A percentile compares a stretch with the other conserved stretches of the same genome.
Conservation (phyloP, 2,113 vertebrate genomes). For the Mustela lutreola region DNA sequence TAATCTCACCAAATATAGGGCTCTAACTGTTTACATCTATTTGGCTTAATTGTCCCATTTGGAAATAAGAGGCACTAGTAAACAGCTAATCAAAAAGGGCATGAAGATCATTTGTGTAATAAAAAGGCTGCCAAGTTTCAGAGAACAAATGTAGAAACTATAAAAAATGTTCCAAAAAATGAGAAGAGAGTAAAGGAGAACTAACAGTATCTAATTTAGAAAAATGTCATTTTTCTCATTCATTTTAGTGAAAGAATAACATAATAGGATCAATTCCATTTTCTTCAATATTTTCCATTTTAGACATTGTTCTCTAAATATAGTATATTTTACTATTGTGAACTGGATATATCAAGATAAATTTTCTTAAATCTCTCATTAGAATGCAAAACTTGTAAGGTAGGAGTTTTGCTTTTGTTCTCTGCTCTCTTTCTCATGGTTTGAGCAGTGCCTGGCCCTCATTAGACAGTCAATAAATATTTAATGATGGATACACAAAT, state of each 20-base stretch:
- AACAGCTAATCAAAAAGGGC: background rate
- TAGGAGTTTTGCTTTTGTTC: background rate
- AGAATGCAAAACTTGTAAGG: background rate
- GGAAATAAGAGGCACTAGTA: background rate
- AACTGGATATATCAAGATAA: background rate
- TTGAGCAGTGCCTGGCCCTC: background rate
- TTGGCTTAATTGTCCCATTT: background rate
- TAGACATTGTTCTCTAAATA: background rate
- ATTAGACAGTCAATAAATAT: background rate
- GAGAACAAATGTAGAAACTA: background rate
- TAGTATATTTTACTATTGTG: background rate
- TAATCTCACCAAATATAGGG: background rate
- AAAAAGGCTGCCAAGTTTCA: background rate
- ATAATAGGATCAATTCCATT: background rate
- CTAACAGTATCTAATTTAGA: background rate
- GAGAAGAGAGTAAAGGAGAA: background rate
- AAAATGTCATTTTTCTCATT: background rate
- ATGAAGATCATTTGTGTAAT: background rate
- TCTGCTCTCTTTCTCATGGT: background rate
- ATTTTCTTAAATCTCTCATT: conserved; percentile 1
- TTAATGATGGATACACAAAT: background rate
- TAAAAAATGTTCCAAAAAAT: background rate
- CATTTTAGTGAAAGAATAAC: background rate
- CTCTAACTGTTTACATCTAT: background rate
- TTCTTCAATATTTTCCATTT: conserved; percentile 1